Percentiles rank a stretch among this genome's conserved stretches.
Evolutionary conservation across 2,888 invertebrate genomes (phyloP).

Genomic region (Ypsolopha scabrella): DNA sequence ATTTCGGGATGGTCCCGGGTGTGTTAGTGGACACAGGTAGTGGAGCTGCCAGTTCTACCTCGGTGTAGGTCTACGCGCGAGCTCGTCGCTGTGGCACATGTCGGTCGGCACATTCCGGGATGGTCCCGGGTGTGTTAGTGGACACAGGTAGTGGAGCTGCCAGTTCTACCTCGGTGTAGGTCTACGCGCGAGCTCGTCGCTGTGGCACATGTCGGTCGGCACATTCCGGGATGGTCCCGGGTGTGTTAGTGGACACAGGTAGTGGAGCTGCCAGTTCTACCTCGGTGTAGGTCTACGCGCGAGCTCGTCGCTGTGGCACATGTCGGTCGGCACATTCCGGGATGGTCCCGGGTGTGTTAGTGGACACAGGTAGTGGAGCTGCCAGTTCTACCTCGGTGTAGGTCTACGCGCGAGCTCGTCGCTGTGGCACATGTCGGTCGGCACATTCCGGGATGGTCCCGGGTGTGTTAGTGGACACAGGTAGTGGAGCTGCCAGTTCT

Average conservation of each 20-base stretch:
- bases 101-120: slow-evolving; percentile 2
- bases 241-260: too few relatives aligned
- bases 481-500: too few relatives aligned
- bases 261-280: neutral
- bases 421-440: neutral
- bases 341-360: neutral
- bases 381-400: neutral
- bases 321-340: slow-evolving; percentile 3
- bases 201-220: neutral
- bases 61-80: neutral
- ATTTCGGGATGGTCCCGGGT: slow-evolving; percentile 1
- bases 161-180: neutral
- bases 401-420: neutral
- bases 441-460: slow-evolving; percentile 4
- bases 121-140: neutral
- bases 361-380: too few relatives aligned
- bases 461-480: too few relatives aligned
- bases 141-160: too few relatives aligned
- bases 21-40: too few relatives aligned
- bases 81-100: neutral
- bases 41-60: neutral
- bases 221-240: slow-evolving; percentile 3
- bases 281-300: neutral
- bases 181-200: neutral
- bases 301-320: neutral